A percentile compares a stretch with the other conserved stretches of the same genome.
phyloP scores from a whole-genome alignment of 2,113 vertebrate species.

The Puntigrus tetrazona region DNA sequence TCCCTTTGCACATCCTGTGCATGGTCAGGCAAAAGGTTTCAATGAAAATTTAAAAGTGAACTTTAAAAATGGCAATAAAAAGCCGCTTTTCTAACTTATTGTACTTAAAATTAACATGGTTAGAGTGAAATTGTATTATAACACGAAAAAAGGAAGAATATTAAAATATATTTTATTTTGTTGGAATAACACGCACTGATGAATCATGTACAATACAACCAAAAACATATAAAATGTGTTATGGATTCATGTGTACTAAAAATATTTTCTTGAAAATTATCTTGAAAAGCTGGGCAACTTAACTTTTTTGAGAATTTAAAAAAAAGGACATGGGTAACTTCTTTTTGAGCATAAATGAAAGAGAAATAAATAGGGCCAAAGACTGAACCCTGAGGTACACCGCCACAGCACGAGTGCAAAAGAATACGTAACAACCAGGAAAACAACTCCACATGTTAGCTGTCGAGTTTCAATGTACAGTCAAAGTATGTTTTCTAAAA shows the following conservation, averaged over 20 bases:
- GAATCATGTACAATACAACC: no score
- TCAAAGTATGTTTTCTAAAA: background rate
- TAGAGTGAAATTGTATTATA: no score
- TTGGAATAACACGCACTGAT: background rate
- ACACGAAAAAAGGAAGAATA: no score
- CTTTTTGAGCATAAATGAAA: background rate
- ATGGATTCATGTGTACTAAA: background rate
- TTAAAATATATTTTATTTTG: background rate
- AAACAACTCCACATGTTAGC: background rate
- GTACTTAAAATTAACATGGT: no score
- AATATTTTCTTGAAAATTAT: background rate
- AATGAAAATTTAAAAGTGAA: background rate
- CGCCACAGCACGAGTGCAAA: background rate
- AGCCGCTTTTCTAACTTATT: no score
- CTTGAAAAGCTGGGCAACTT: background rate
- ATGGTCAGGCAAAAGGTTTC: background rate
- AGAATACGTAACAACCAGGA: background rate
- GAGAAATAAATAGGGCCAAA: background rate
- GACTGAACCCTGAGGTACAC: constrained; percentile 2
- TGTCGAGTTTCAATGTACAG: background rate
- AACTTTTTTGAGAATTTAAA: background rate
- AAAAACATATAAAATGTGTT: background rate
- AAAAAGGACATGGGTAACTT: background rate
- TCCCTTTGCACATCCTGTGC: background rate
- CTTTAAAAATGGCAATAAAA: background rate